Evolutionary conservation across 2,797 vertebrate genomes (phyloP), one percentile per base, ranked within the genome.

Genomic region (Amphiprion clarkii): DNA sequence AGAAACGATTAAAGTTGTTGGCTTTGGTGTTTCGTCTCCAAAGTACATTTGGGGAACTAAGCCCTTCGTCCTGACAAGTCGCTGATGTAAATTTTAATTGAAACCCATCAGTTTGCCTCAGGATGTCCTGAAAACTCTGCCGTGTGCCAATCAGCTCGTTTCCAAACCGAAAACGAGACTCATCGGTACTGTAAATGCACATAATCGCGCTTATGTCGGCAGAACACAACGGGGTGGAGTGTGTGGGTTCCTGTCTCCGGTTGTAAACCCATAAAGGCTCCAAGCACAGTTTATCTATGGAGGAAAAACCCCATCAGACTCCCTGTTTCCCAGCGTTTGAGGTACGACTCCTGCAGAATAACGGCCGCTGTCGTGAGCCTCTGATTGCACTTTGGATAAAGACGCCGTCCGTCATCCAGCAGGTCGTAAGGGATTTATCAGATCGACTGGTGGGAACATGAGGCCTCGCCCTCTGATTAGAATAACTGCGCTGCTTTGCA

Each of bases 181-280:
- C 76, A 48, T 75, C 19, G 71, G 65, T 65, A 68, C 54, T 65
- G 85, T 76, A 84, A 83, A 79, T 89, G 86, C 74, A 84, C 73
- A 63, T 92, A 85, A 89, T 83, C 29, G 79, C 84, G 79, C 85
- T 88, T 82, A 79, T 81, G 76, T 78, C 71, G 73, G 71, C 70
- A 23, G 19, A 54, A 17, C 23, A 27, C 14, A 49, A 14, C n/a
- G 49, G 14, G 65, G 12, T 13, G 29, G n/a, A 2, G 25, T 29
- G 56, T 48, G 59, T 29, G 44, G 10, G 52, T 72, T 70, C 21
- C n/a, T 31, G 13, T 55, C 21, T 71, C 59, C 55, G 69, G 31
- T 36, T 71, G 57, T 71, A 67, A 71, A 44, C 23, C 46, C 62
- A 21, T 67, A 61, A 67, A 83, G 71, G 69, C 76, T 82, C 67